Conservation (phyloP, 2,797 vertebrate genomes). For the Cirrhinus molitorella region DNA sequence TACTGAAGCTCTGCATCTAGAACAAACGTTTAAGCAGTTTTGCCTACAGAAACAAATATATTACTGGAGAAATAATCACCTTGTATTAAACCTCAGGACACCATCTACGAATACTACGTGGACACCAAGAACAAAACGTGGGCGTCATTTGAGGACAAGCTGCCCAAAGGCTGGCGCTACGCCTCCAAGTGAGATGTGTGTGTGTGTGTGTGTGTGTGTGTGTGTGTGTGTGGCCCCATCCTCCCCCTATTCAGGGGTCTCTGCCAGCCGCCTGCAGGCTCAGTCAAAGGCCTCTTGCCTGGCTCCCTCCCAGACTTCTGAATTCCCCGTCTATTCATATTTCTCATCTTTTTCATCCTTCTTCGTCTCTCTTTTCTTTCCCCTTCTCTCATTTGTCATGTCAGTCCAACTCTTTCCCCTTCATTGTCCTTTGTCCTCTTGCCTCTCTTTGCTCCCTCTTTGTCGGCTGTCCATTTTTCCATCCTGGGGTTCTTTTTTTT, state of each 20-base stretch:
- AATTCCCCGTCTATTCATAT: constrained; percentile 53
- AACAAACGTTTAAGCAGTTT: not conserved
- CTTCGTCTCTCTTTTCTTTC: constrained; percentile 48
- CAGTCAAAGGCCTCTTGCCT: constrained; percentile 43
- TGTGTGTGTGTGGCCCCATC: constrained; percentile 30
- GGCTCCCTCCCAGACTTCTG: constrained; percentile 46
- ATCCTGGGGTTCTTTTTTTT: constrained; percentile 6
- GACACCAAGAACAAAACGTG: constrained; percentile 85
- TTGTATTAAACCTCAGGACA: constrained; percentile 77
- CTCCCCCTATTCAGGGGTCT: constrained; percentile 37
- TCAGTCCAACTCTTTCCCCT: constrained; percentile 46
- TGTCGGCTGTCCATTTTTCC: constrained; percentile 50
- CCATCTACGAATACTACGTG: constrained; percentile 89
- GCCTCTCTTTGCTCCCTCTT: constrained; percentile 39
- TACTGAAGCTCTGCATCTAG: not conserved
- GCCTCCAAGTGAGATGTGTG: constrained; percentile 78
- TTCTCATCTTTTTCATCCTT: constrained; percentile 29
- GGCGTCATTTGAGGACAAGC: constrained; percentile 86
- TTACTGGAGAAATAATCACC: constrained; percentile 28
- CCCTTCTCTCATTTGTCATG: constrained; percentile 53
- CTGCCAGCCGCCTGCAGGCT: constrained; percentile 59
- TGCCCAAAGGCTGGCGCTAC: constrained; percentile 87
- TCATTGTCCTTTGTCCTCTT: constrained; percentile 44
- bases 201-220: constrained; percentile 40
- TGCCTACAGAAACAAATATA: constrained; percentile 38